These are phyloP conservation scores for Sander lucioperca DNA, from an alignment of 2,113 vertebrate species.

Conservation along the genomic window DNA sequence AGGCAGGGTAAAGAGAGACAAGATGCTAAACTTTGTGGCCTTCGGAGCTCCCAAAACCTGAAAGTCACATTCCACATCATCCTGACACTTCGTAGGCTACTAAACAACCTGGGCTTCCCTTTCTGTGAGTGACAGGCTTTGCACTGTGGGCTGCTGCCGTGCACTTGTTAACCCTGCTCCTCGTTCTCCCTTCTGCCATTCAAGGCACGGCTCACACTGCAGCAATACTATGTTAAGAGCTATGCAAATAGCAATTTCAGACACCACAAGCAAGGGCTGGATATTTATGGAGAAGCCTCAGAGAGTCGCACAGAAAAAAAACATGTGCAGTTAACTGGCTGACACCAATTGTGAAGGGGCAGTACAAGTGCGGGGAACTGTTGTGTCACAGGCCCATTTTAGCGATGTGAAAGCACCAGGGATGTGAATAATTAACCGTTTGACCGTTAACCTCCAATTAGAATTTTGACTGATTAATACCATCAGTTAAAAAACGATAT, in stretches of 20 bases:
- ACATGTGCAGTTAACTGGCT: constrained; percentile 42
- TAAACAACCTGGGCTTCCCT: constrained; percentile 54
- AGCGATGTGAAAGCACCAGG: not conserved
- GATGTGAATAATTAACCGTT: too few relatives aligned
- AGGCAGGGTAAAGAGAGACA: constrained; percentile 48
- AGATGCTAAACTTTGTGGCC: constrained; percentile 58
- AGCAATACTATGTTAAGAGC: constrained; percentile 68
- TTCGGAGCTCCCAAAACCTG: constrained; percentile 65
- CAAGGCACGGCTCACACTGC: constrained; percentile 62
- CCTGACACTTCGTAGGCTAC: constrained; percentile 60
- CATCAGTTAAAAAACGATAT: too few relatives aligned
- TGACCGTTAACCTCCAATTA: too few relatives aligned
- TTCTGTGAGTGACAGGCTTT: constrained; percentile 75
- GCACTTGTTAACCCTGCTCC: constrained; percentile 78
- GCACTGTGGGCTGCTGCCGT: constrained; percentile 71
- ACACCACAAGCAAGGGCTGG: constrained; percentile 64
- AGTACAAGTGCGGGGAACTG: not conserved
- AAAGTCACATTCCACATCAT: constrained; percentile 80
- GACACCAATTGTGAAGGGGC: constrained; percentile 14
- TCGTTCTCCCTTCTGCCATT: constrained; percentile 73
- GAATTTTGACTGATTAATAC: too few relatives aligned
- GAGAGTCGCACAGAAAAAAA: constrained; percentile 36
- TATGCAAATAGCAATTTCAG: constrained; percentile 72
- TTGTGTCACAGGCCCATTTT: constrained; percentile 11
- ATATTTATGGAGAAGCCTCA: constrained; percentile 65